Conservation (phyloP, 2,888 invertebrate genomes). For the Tinea semifulvella region DNA sequence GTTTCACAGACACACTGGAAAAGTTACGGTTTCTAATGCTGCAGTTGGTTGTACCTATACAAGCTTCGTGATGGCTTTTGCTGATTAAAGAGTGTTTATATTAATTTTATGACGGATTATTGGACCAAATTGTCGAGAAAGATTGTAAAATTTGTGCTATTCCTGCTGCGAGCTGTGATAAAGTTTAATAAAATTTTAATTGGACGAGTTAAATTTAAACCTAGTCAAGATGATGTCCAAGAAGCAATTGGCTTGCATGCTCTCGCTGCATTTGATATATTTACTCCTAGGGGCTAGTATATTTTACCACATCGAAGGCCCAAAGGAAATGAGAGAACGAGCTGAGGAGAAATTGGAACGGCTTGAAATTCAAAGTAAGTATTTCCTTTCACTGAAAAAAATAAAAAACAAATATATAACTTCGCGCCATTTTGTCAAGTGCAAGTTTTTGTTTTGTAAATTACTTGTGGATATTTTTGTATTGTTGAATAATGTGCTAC, state of each 20-base stretch:
- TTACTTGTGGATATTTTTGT: no score
- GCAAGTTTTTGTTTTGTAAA: no score
- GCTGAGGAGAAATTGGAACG: conserved; percentile 68
- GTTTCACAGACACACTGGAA: conserved; percentile 29
- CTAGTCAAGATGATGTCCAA: conserved; percentile 77
- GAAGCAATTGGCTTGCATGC: conserved; percentile 79
- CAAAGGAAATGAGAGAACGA: conserved; percentile 71
- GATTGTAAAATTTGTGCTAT: neutral
- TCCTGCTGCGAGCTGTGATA: conserved; percentile 19
- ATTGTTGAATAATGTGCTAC: no score
- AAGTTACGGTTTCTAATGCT: conserved; percentile 29
- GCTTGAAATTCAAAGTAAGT: conserved; percentile 76
- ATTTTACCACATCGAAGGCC: conserved; percentile 84
- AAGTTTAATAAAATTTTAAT: conserved; percentile 26
- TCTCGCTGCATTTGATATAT: conserved; percentile 79
- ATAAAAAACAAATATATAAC: neutral
- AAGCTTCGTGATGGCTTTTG: conserved; percentile 5
- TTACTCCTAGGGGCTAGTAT: conserved; percentile 85
- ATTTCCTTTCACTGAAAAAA: neutral
- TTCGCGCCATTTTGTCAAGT: no score
- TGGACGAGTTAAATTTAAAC: conserved; percentile 24
- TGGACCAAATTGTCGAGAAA: conserved; percentile 26
- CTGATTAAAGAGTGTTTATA: neutral
- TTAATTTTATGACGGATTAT: neutral
- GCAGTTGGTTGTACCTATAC: conserved; percentile 26